phyloP scores from a whole-genome alignment of 2,888 invertebrate species.

The Molorchus minor region DNA sequence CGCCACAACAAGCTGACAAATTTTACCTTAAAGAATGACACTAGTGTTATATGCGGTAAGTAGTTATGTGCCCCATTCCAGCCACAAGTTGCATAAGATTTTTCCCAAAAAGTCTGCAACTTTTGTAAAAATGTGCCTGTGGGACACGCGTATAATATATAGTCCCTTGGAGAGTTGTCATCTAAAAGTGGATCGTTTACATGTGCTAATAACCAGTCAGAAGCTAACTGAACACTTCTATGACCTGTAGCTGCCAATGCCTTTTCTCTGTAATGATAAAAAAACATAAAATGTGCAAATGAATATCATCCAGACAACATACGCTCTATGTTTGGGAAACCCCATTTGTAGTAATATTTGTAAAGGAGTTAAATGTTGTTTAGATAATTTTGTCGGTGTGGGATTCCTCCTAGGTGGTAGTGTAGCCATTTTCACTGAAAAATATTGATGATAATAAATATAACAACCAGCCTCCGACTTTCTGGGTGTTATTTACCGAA shows the following conservation, averaged over 20 bases:
- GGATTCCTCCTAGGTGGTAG: constrained; percentile 81
- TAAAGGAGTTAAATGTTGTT: constrained; percentile 78
- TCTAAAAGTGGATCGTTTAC: constrained; percentile 86
- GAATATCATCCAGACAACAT: constrained; percentile 62
- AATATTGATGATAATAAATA: no score
- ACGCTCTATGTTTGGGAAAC: constrained; percentile 89
- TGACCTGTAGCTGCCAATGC: constrained; percentile 91
- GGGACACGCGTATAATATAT: constrained; percentile 88
- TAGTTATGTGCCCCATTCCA: constrained; percentile 94
- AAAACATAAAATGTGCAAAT: background rate
- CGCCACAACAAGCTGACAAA: no score
- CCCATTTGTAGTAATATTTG: constrained; percentile 90
- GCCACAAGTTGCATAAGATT: constrained; percentile 74
- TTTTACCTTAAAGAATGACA: constrained; percentile 85
- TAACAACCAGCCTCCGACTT: no score
- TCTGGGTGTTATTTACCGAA: no score
- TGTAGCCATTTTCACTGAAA: constrained; percentile 69
- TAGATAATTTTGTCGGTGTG: constrained; percentile 75
- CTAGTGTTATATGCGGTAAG: constrained; percentile 89
- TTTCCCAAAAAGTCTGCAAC: constrained; percentile 75
- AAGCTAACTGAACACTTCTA: constrained; percentile 86
- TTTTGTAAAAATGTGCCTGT: constrained; percentile 78
- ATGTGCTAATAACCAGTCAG: constrained; percentile 91
- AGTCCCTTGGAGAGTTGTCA: constrained; percentile 80
- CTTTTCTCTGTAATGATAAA: constrained; percentile 73